Percentiles rank a stretch among this genome's conserved stretches.
Evolutionary conservation across 2,113 vertebrate species (phyloP).

Genomic region (Saguinus imperator): DNA sequence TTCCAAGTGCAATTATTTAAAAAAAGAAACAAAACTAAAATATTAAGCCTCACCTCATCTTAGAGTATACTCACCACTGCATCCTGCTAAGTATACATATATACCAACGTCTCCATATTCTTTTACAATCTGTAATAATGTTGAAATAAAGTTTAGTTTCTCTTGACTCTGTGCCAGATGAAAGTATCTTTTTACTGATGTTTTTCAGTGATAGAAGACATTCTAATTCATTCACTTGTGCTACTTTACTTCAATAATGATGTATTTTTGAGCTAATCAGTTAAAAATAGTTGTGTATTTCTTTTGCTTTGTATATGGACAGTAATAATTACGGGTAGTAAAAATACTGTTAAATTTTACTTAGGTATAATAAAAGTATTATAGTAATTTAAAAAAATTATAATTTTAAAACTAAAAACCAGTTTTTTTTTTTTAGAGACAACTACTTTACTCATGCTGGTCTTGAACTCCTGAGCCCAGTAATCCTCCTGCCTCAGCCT

Average conservation of each 20-base stretch:
- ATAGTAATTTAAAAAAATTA: not conserved
- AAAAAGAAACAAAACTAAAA: not conserved
- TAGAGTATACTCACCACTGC: constrained; percentile 87
- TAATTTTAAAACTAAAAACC: not conserved
- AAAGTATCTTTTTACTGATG: not conserved
- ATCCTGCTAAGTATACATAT: constrained; percentile 89
- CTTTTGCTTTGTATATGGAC: not conserved
- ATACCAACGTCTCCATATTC: constrained; percentile 91
- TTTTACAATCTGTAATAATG: constrained; percentile 90
- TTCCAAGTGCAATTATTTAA: not conserved
- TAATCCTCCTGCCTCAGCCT: not conserved
- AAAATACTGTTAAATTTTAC: constrained; percentile 7
- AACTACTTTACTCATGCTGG: not conserved
- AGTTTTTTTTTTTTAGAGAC: too few species aligned
- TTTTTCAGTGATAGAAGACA: not conserved
- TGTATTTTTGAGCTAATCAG: not conserved
- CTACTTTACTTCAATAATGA: not conserved
- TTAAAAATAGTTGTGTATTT: constrained; percentile 41
- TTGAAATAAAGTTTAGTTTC: constrained; percentile 75
- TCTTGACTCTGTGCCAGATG: not conserved
- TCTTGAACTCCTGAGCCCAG: not conserved
- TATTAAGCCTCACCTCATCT: constrained; percentile 25
- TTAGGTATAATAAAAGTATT: not conserved
- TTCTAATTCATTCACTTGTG: not conserved
- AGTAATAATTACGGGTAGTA: not conserved